Evolutionary conservation across 2,797 vertebrate genomes (phyloP).

Genomic region (Setipinna tenuifilis): DNA sequence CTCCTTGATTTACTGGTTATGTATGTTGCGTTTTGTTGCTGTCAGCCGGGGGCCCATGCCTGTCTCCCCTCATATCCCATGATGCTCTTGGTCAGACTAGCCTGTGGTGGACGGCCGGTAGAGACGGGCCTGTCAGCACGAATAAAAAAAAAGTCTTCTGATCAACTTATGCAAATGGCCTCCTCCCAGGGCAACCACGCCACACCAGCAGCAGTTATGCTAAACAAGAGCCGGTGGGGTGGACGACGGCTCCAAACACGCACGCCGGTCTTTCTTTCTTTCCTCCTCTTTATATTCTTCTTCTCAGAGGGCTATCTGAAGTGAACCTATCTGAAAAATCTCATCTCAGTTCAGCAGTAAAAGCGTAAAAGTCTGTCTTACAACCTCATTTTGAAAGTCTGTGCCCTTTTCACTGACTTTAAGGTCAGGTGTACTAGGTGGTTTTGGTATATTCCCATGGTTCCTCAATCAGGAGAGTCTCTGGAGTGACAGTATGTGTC

Average conservation of each 20-base stretch:
- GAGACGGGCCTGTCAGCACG: constrained; percentile 72
- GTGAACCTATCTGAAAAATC: constrained; percentile 18
- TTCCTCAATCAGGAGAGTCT: constrained; percentile 1
- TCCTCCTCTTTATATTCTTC: background rate
- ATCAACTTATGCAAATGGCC: constrained; percentile 80
- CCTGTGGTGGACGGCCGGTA: constrained; percentile 58
- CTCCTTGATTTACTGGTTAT: background rate
- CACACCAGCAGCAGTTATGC: constrained; percentile 72
- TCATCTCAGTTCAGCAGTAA: background rate
- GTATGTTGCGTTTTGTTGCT: background rate
- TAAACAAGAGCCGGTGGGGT: constrained; percentile 59
- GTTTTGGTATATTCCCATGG: constrained; percentile 40
- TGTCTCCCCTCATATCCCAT: background rate
- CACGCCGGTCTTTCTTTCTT: constrained; percentile 60
- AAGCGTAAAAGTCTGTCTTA: background rate
- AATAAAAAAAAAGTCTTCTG: constrained; percentile 69
- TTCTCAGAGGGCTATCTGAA: background rate
- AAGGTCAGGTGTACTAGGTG: constrained; percentile 35
- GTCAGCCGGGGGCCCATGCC: background rate
- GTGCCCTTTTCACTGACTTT: background rate
- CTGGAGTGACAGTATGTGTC: background rate
- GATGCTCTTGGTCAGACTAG: background rate
- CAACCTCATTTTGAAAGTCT: no score
- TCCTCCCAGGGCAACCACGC: constrained; percentile 71
- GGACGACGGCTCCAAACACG: constrained; percentile 63